phyloP scores from a whole-genome alignment of 2,797 vertebrate species.

The Coregonus sp. region DNA sequence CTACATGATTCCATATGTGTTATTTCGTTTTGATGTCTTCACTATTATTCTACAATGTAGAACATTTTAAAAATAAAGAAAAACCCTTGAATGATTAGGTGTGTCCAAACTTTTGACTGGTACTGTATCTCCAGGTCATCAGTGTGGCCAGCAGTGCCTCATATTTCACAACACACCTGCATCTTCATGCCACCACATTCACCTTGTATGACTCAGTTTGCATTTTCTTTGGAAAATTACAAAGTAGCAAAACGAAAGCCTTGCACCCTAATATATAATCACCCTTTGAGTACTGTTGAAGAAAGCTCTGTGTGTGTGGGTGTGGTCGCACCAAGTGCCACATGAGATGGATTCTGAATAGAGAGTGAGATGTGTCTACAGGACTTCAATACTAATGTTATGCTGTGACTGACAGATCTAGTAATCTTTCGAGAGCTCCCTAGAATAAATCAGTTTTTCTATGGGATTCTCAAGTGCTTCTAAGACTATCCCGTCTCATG shows the following conservation, averaged over 20 bases:
- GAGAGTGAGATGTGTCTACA: neutral
- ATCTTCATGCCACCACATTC: neutral
- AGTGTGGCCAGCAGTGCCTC: neutral
- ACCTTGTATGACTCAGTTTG: neutral
- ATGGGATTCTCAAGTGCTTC: neutral
- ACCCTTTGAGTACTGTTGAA: no score
- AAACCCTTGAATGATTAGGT: no score
- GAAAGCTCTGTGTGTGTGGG: neutral
- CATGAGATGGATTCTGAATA: slow-evolving; percentile 2
- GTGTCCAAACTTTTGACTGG: no score
- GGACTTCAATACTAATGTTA: slow-evolving; percentile 27
- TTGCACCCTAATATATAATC: neutral
- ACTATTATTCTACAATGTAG: no score
- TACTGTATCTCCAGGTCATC: neutral
- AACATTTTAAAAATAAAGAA: no score
- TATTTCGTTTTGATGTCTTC: no score
- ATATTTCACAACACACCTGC: neutral
- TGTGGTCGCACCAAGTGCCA: neutral
- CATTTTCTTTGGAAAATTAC: neutral
- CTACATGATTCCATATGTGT: no score
- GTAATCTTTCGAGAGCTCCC: slow-evolving; percentile 28
- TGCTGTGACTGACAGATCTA: slow-evolving; percentile 32
- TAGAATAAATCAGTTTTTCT: slow-evolving; percentile 27
- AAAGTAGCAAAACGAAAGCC: neutral
- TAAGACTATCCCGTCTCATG: neutral